Evolutionary conservation across 2,797 vertebrate genomes (phyloP).

Genomic region (Buceros bicornis): DNA sequence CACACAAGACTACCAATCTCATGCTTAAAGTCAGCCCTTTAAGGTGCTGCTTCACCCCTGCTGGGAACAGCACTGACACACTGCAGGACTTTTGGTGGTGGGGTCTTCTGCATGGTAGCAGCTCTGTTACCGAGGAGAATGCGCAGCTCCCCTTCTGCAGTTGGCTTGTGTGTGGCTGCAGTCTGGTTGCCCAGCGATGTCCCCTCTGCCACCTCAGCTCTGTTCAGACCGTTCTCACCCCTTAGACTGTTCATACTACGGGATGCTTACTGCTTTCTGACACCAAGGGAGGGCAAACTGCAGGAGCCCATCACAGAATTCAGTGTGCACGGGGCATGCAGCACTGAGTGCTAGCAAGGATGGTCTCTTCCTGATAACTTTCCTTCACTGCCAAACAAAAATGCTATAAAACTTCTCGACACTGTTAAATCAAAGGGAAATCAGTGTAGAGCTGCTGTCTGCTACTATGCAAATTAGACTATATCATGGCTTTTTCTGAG

Average conservation of each 20-base stretch:
- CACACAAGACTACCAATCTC: fast-evolving
- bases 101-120: neutral
- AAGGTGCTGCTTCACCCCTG: neutral
- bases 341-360: neutral
- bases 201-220: fast-evolving
- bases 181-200: neutral
- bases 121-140: neutral
- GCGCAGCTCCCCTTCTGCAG: neutral
- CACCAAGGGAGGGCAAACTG: neutral
- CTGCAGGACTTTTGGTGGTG: neutral
- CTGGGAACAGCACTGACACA: fast-evolving
- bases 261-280: neutral
- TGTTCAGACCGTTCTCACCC: neutral
- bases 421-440: neutral
- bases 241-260: neutral
- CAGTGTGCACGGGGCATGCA: fast-evolving
- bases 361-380: neutral
- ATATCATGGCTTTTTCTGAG: neutral
- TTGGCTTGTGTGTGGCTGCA: no score
- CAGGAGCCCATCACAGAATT: neutral
- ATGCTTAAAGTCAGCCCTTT: neutral
- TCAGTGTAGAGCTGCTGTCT: neutral
- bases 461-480: conserved; percentile 28
- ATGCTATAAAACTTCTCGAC: neutral
- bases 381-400: neutral